Evolutionary conservation across 2,888 invertebrate genomes (phyloP), one percentile per base, ranked within the genome.

Genomic region (Leptinotarsa haldemani): DNA sequence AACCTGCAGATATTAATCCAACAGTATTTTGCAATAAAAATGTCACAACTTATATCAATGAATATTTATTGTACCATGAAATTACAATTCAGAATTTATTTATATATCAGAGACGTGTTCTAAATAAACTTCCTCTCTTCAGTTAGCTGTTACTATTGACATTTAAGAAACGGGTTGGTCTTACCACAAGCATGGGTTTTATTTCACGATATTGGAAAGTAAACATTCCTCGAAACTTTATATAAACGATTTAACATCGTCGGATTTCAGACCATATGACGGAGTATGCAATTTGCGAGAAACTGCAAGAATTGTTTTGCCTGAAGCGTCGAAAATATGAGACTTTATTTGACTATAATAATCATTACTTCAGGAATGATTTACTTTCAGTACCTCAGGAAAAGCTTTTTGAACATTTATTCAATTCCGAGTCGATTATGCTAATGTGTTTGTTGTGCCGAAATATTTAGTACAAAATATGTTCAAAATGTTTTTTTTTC

Each of bases 91-190:
- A n/a, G 56, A 48, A 48, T 40, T 52, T 15, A 56, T 69, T 61
- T 69, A 5, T 61, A 61, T 61, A n/a, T 30, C 16, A 40, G 2
- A 68, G 20, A 56, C 46, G 68, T 68, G 68, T 56, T 68, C 68
- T 46, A 56, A 56, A 68, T 68, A 46, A 63, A 69, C 69, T 69
- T 69, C 69, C 58, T 71, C 56, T 40, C 56, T n/a, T 40, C 71
- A 47, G 25, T 58, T 68, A 20, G 56, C 71, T 46, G 18, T 71
- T 71, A 66, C 63, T 67, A 50, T 50, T 71, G 71, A 67, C 71
- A 71, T 71, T 71, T 71, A 67, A 66, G 47, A 71, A n/a, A 22
- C 30, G 48, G 61, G 50, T 25, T 47, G 67, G 48, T 52, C n/a
- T 67, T n/a, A 53, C 53, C 9, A 50, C 18, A 13, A 53, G 53